These are phyloP conservation scores for Parasteatoda tepidariorum DNA, from an alignment of 1,140 invertebrate species.

Conservation along the genomic window DNA sequence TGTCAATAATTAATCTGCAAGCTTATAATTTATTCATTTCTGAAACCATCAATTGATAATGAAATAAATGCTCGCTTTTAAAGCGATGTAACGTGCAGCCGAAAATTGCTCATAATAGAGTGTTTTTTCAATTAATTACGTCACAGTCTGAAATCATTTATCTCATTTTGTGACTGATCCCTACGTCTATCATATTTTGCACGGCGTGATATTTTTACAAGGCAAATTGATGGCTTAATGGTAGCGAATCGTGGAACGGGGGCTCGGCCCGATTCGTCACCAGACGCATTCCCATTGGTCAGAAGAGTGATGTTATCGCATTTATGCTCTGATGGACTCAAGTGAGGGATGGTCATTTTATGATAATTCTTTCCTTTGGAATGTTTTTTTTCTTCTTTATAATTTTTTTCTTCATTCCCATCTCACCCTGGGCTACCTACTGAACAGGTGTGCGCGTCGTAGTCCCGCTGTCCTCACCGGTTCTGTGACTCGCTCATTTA, in stretches of 20 bases:
- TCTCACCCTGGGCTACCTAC: neutral
- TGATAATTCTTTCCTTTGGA: conserved; percentile 30
- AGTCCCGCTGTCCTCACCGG: neutral
- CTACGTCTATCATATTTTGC: neutral
- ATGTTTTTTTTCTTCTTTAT: conserved; percentile 7
- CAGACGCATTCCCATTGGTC: conserved; percentile 31
- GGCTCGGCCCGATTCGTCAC: conserved; percentile 21
- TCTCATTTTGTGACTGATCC: conserved; percentile 34
- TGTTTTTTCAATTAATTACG: no score
- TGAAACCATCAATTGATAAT: no score
- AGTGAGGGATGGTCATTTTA: conserved; percentile 55
- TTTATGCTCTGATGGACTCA: conserved; percentile 43
- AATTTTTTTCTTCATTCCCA: neutral
- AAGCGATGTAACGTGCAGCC: no score
- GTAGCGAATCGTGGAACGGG: conserved; percentile 40
- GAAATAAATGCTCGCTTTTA: no score
- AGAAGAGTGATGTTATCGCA: conserved; percentile 28
- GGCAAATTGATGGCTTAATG: conserved; percentile 38
- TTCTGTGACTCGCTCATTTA: no score
- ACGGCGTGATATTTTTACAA: conserved; percentile 20
- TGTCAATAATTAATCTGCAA: no score
- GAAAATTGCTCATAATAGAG: no score
- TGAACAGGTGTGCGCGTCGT: conserved; percentile 26
- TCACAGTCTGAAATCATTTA: no score
- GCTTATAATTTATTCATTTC: no score